Conservation (phyloP, 1,140 invertebrate genomes). For the Oryzaephilus surinamensis region DNA sequence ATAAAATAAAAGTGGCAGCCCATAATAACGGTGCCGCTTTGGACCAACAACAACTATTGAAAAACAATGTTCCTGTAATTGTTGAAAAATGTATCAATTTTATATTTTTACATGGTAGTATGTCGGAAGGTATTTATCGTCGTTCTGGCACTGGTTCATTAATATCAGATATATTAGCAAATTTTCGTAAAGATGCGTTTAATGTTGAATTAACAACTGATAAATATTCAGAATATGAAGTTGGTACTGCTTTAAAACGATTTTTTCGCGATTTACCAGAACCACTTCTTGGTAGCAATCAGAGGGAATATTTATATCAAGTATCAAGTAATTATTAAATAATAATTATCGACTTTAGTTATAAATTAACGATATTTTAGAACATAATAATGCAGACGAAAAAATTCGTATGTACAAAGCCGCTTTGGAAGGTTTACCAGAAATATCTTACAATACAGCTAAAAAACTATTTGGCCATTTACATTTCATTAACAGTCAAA, state of each 20-base stretch:
- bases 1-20: conserved; percentile 59
- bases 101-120: conserved; percentile 70
- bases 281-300: conserved; percentile 44
- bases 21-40: conserved; percentile 64
- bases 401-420: conserved; percentile 49
- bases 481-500: conserved; percentile 63
- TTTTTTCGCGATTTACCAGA: conserved; percentile 73
- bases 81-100: conserved; percentile 87
- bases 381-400: conserved; percentile 39
- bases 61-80: conserved; percentile 75
- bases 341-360: background rate
- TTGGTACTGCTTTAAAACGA: conserved; percentile 71
- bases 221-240: conserved; percentile 73
- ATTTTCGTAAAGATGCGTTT: conserved; percentile 72
- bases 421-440: conserved; percentile 52
- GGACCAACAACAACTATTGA: conserved; percentile 74
- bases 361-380: conserved; percentile 30
- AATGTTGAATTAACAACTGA: conserved; percentile 63
- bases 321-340: conserved; percentile 28
- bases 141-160: conserved; percentile 64
- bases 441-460: conserved; percentile 60
- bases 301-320: conserved; percentile 33
- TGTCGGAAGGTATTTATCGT: conserved; percentile 78
- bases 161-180: conserved; percentile 60
- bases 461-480: conserved; percentile 68